Evolutionary conservation across 2,888 invertebrate genomes (phyloP).

Genomic region (Cordilura impudica): DNA sequence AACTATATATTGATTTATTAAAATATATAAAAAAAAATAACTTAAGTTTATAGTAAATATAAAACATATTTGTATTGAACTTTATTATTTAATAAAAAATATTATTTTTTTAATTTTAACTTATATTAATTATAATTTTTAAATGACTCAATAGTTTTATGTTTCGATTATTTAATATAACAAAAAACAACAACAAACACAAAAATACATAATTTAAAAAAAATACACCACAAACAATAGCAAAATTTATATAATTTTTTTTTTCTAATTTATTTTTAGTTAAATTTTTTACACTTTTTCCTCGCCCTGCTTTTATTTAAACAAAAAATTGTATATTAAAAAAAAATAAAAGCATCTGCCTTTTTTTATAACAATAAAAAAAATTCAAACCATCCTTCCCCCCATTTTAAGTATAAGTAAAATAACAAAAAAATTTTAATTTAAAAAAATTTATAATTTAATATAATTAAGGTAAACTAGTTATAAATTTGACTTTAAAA

Average conservation of each 20-base stretch:
- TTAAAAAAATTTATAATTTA: constrained; percentile 5
- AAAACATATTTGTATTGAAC: not conserved
- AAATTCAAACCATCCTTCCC: not conserved
- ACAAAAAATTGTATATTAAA: constrained; percentile 62
- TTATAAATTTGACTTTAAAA: constrained; percentile 46
- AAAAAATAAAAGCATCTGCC: constrained; percentile 59
- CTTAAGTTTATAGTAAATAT: constrained; percentile 11
- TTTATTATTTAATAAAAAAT: constrained; percentile 25
- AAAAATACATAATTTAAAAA: constrained; percentile 34
- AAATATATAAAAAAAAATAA: constrained; percentile 1
- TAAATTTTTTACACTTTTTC: constrained; percentile 64
- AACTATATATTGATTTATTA: not conserved
- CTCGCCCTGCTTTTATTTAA: constrained; percentile 55
- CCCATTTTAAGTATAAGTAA: not conserved
- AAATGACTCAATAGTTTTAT: constrained; percentile 56
- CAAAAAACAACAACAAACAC: not conserved
- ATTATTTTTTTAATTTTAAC: constrained; percentile 20
- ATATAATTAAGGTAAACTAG: constrained; percentile 31
- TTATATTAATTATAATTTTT: constrained; percentile 1
- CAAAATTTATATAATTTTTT: constrained; percentile 55
- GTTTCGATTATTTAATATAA: constrained; percentile 43
- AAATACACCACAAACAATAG: constrained; percentile 38
- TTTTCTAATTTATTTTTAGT: constrained; percentile 57
- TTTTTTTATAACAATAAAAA: constrained; percentile 1
- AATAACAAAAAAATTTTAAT: constrained; percentile 1